Conservation (phyloP, 2,797 vertebrate species). For the Phalloptychus januarius region DNA sequence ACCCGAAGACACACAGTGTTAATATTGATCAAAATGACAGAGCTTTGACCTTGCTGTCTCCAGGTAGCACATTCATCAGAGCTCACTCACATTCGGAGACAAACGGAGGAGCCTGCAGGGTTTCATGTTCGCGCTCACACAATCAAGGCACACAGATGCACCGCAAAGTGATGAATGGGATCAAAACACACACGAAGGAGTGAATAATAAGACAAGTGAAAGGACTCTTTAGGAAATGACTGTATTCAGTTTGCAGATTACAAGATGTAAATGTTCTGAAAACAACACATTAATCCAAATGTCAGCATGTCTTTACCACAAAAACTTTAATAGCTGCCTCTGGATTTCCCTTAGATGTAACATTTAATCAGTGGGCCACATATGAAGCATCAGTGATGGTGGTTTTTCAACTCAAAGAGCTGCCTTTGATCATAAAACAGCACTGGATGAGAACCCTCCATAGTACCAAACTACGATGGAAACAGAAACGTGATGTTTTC, state of each 20-base stretch:
- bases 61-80: slow-evolving; percentile 49
- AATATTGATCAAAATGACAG: slow-evolving; percentile 72
- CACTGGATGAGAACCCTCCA: not conserved
- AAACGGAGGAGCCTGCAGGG: slow-evolving; percentile 41
- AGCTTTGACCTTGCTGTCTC: slow-evolving; percentile 65
- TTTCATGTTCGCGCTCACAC: slow-evolving; percentile 14
- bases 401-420: not conserved
- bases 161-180: not conserved
- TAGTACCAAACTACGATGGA: not conserved
- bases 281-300: not conserved
- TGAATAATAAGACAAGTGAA: slow-evolving; percentile 1
- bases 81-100: slow-evolving; percentile 44
- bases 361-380: slow-evolving; percentile 6
- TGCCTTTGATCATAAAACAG: not conserved
- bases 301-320: not conserved
- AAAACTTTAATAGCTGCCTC: not conserved
- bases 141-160: not conserved
- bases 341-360: not conserved
- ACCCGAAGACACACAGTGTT: slow-evolving; percentile 45
- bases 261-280: slow-evolving; percentile 4
- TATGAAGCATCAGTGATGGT: not conserved
- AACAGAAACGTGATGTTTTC: not conserved
- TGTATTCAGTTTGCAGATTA: not conserved
- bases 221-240: slow-evolving; percentile 3
- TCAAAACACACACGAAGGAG: not conserved